Evolutionary conservation across 2,797 vertebrate genomes (phyloP), one percentile per base, ranked within the genome.

Genomic region (Steatocranus sp.): DNA sequence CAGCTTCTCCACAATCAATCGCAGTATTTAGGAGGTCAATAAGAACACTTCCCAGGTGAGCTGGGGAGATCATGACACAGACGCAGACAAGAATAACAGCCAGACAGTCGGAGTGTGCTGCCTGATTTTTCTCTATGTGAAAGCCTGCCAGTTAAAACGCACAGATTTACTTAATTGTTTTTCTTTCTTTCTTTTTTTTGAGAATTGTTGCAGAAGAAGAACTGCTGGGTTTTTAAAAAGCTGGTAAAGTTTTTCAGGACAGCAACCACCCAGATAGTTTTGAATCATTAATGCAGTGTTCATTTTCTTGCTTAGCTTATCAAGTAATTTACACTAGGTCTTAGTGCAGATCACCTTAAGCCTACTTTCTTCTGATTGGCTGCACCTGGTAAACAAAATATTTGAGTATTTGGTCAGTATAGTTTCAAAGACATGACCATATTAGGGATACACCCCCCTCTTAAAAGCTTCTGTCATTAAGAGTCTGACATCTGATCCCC

Each of bases 11-110:
- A 80, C 87, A 91, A 95, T 96, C 93, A 94, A 96, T 96, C 86
- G 73, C 76, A 82, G 93, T 92, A 91, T 96, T 96, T 95, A 93
- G 87, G 91, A 87, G 93, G 94, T 95, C 95, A 94, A 95, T 96
- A 92, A 89, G 94, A 93, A 88, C 88, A 86, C 93, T 94, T 96
- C 94, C 95, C 94, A 91, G 88, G 86, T 83, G 87, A 92, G 86
- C 46, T 46, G 79, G 88, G 80, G 84, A 83, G 90, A 93, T 91
- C 86, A 88, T 88, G 90, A 89, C 89, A 90, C 83, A 89, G 90
- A 89, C 86, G 83, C 85, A 88, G 86, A 86, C 90, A 79, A 83
- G 83, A 87, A 89, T 88, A 86, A 85, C 80, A 87, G 88, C 53
- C 88, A 87, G 87, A 83, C 87, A n/a, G 46, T 80, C 53, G 2